Evolutionary conservation across 2,113 vertebrate species (phyloP), one percentile per base, ranked within the genome.

Genomic region (Boleophthalmus pectinirostris): DNA sequence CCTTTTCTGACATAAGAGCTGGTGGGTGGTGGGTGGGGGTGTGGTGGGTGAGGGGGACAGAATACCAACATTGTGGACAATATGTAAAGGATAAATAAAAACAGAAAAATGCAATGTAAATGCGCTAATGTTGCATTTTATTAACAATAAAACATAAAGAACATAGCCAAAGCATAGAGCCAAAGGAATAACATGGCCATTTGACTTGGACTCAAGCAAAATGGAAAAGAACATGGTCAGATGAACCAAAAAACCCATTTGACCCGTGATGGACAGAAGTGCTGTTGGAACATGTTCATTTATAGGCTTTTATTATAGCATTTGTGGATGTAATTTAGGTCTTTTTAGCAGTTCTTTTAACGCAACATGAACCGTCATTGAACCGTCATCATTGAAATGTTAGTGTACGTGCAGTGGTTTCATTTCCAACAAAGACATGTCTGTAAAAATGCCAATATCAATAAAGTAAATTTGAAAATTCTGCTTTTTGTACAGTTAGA

Each of bases 1-100:
- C 21, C 68, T 45, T n/a, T 15, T 66, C 25, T 35, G 69, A 81
- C 74, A 79, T 63, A 20, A 7, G 15, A 33, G 14, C 23, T 43
- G 29, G 29, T 29, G 29, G 65, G 77, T 47, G 68, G 24, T 57
- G 65, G 24, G 63, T 45, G 73, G 20, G n/a, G 54, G 54, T 24
- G 11, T 10, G 66, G 13, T 45, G 47, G 12, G 33, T 21, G 57
- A 66, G 67, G 67, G 54, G 5, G 54, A 72, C 57, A 68, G 13
- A 73, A 43, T 13, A 13, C 56, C 21, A 25, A 25, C 5, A 60
- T 24, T 33, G 16, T 33, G 25, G 25, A 60, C 57, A 60, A 3
- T 24, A 12, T 57, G 56, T 24, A 18, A 64, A 45, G 56, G 21
- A 2, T 24, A n/a, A 60, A 60, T 25, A 14, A 60, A 33, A 18